Conservation (phyloP, 2,888 invertebrate species). For the Osmoderma eremita region DNA sequence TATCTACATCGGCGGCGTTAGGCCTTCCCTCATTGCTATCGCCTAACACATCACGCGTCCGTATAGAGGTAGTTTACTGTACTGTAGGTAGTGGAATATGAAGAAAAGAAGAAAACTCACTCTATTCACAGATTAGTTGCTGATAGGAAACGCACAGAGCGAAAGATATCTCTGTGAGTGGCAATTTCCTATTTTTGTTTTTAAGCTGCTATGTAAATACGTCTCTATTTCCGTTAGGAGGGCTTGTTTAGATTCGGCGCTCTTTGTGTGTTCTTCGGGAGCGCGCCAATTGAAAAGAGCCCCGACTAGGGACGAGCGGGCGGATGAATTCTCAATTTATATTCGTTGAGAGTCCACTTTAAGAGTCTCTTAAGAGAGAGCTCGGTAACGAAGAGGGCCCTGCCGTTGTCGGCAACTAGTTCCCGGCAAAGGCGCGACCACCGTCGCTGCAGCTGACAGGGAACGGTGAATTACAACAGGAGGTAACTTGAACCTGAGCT, state of each 20-base stretch:
- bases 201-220: conserved; percentile 59
- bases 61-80: conserved; percentile 14
- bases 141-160: conserved; percentile 56
- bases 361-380: conserved; percentile 52
- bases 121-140: conserved; percentile 60
- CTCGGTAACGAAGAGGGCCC: conserved; percentile 32
- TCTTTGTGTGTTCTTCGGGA: conserved; percentile 54
- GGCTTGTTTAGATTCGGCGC: conserved; percentile 57
- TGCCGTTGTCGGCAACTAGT: conserved; percentile 1
- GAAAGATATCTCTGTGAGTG: conserved; percentile 55
- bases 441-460: conserved; percentile 53
- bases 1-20: conserved; percentile 25
- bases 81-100: conserved; percentile 30
- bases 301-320: conserved; percentile 6
- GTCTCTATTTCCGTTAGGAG: conserved; percentile 53
- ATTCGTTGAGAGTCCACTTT: conserved; percentile 59
- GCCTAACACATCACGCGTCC: not conserved
- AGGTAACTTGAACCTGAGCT: conserved; percentile 58
- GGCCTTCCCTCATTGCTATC: conserved; percentile 23
- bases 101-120: conserved; percentile 44
- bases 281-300: conserved; percentile 54
- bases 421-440: not conserved
- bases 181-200: conserved; percentile 59
- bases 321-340: conserved; percentile 60
- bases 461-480: conserved; percentile 46